Evolutionary conservation across 2,113 vertebrate genomes (phyloP).

Genomic region (Columbina picui): DNA sequence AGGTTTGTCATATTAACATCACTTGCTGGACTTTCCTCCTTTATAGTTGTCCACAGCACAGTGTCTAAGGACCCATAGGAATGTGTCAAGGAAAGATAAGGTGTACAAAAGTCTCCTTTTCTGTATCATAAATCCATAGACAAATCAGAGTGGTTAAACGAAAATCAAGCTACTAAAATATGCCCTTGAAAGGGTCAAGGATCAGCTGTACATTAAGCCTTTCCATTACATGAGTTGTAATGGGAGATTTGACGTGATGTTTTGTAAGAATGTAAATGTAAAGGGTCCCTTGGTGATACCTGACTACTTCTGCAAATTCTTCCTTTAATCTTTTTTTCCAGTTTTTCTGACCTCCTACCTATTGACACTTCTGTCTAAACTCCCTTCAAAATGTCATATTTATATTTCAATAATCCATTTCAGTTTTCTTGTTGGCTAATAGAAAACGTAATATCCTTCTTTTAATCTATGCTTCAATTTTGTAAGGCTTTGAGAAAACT

Average conservation of each 20-base stretch:
- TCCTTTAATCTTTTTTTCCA: background rate
- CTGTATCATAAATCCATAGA: background rate
- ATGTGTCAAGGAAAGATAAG: background rate
- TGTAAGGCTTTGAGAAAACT: background rate
- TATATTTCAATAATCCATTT: background rate
- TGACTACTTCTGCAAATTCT: background rate
- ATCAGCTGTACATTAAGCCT: background rate
- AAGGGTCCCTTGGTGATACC: background rate
- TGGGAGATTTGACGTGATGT: background rate
- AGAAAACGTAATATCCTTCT: background rate
- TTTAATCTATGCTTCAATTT: background rate
- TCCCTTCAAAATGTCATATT: background rate
- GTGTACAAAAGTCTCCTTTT: background rate
- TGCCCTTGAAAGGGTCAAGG: background rate
- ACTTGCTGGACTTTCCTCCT: background rate
- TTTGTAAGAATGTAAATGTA: background rate
- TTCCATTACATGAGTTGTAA: background rate
- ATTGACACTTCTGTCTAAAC: background rate
- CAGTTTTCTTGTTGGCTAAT: background rate
- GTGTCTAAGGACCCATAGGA: background rate
- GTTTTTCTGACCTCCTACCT: background rate
- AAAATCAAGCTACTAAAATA: background rate
- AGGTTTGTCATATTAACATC: background rate
- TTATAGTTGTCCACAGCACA: background rate
- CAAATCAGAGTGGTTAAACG: background rate